Evolutionary conservation across 2,113 vertebrate species (phyloP), one percentile per base, ranked within the genome.

Genomic region (Salvelinus fontinalis): DNA sequence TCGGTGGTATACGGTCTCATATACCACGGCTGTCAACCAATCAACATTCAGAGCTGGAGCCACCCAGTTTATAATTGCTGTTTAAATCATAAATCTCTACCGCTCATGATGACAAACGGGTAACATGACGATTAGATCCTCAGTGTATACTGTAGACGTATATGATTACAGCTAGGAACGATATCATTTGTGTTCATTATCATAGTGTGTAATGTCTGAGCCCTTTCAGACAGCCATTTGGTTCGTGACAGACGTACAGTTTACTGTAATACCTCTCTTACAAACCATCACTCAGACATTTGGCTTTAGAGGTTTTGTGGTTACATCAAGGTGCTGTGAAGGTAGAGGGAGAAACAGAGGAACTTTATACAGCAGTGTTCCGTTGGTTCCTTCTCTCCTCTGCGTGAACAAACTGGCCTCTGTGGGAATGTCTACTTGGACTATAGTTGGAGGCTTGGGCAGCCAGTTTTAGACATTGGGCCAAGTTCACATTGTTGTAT

Each of bases 211-310:
- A 57, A 20, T 57, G 54, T 57, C 54, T 57, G 39, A 44, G 39
- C 39, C 39, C 2, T 44, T 44, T 44, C 39, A 57, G 1, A 18
- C 54, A 57, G 54, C 54, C 54, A 57, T 57, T 57, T 20, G 20
- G 20, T 57, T 57, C 54, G 14, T 18, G 54, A 57, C 18, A 57
- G 20, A 57, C 18, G 54, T 5, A 57, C 16, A 2, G 54, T 57
- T 57, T 57, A 57, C 54, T 3, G 39, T 44, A 44, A 69, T 77
- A 49, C 39, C 20, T 39, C 39, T 34, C 3, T 27, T 31, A 24
- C 65, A 44, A 78, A 80, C 69, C 29, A 6, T 60, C n/a, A 48
- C 34, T 73, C 51, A 75, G 22, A 11, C 70, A 44, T 44, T 44
- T 44, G 39, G 39, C 39, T 44, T 44, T 44, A 11, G 39, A 44